phyloP scores from a whole-genome alignment of 2,113 vertebrate genomes.

The Irena cyanogastra region DNA sequence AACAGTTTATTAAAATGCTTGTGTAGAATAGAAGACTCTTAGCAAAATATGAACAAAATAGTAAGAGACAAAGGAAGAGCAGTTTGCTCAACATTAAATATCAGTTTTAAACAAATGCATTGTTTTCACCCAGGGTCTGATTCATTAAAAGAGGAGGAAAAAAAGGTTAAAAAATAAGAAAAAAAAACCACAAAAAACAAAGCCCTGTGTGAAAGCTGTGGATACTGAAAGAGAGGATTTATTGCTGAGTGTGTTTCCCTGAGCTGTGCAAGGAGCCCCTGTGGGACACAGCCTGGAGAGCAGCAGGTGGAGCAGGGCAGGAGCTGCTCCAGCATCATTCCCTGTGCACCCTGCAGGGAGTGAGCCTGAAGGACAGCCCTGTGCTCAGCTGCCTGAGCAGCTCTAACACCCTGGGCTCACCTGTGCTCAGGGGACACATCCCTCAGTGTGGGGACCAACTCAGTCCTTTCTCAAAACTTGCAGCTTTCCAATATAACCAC shows the following conservation, averaged over 20 bases:
- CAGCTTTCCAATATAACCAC: neutral
- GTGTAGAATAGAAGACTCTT: conserved; percentile 62
- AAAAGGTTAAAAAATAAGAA: neutral
- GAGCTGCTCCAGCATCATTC: neutral
- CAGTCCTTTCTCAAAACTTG: neutral
- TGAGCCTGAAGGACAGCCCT: neutral
- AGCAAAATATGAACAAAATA: conserved; percentile 51
- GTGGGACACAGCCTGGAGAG: neutral
- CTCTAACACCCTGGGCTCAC: neutral
- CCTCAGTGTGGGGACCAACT: rapidly evolving
- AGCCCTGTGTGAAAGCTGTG: neutral
- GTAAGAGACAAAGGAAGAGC: conserved; percentile 31
- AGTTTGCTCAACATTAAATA: conserved; percentile 17
- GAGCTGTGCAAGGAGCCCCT: neutral
- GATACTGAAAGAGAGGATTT: neutral
- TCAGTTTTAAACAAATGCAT: neutral
- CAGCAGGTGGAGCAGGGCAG: conserved; percentile 15
- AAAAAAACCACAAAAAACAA: neutral
- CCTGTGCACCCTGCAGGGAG: neutral
- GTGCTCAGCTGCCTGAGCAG: neutral
- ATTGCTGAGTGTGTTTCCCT: neutral
- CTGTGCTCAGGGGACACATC: neutral
- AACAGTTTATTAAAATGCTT: conserved; percentile 84
- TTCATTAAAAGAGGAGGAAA: conserved; percentile 46
- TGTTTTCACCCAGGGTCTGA: conserved; percentile 33